phyloP scores from a whole-genome alignment of 2,113 vertebrate species.

The Gavialis gangeticus region DNA sequence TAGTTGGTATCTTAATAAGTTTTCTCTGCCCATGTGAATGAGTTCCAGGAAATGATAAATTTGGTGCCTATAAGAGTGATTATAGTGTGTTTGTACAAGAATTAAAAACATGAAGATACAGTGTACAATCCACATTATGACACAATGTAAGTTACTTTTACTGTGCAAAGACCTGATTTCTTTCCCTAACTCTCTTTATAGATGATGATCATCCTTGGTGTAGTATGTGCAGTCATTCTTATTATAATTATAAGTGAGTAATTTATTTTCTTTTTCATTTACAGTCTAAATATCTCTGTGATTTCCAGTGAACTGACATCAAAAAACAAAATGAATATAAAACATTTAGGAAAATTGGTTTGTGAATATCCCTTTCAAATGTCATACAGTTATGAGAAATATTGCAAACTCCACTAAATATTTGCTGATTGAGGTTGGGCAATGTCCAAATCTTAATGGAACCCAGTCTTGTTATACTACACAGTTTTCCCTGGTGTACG shows the following conservation, averaged over 20 bases:
- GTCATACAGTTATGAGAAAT: conserved; percentile 14
- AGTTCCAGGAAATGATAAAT: neutral
- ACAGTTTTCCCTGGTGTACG: conserved; percentile 12
- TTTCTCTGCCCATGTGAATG: neutral
- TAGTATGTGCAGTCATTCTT: conserved; percentile 79
- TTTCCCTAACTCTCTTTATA: conserved; percentile 57
- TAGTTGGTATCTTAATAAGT: neutral
- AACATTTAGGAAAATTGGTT: conserved; percentile 8
- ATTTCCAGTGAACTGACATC: neutral
- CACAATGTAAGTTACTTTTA: neutral
- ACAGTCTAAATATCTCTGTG: conserved; percentile 19
- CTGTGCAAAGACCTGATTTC: conserved; percentile 37
- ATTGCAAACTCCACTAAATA: neutral
- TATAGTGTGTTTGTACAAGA: neutral
- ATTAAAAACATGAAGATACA: neutral
- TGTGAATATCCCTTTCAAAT: neutral
- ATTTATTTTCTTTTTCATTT: conserved; percentile 27
- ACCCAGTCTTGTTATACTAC: neutral
- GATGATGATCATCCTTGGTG: conserved; percentile 82
- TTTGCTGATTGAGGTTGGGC: neutral
- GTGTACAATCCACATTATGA: neutral
- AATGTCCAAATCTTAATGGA: neutral
- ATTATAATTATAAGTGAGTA: conserved; percentile 83
- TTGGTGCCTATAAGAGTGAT: neutral
- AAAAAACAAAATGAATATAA: neutral